Percentiles rank a stretch among this genome's conserved stretches.
phyloP scores from a whole-genome alignment of 2,888 invertebrate genomes.

The Branchellion lobata region DNA sequence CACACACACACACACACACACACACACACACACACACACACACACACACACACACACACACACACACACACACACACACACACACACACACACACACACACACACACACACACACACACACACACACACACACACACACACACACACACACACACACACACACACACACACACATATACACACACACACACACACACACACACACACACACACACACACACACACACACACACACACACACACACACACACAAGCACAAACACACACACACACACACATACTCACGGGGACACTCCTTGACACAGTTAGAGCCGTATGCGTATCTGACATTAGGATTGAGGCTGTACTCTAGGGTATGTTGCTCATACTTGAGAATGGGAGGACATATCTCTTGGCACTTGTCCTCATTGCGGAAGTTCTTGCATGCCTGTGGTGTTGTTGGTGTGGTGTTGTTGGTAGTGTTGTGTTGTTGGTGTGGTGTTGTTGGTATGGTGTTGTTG shows the following conservation, averaged over 20 bases:
- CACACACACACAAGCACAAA: too few species aligned
- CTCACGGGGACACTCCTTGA: conserved; percentile 77
- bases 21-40: conserved; percentile 19
- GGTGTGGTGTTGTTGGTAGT: too few species aligned
- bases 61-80: background rate
- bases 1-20: conserved; percentile 16
- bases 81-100: background rate
- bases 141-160: conserved; percentile 19
- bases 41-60: conserved; percentile 19
- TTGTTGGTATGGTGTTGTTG: too few species aligned
- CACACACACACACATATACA: conserved; percentile 15
- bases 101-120: conserved; percentile 19
- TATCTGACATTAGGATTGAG: conserved; percentile 89
- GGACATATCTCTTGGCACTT: conserved; percentile 95
- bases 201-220: conserved; percentile 11
- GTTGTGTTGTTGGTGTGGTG: too few species aligned
- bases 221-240: background rate
- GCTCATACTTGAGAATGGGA: conserved; percentile 87
- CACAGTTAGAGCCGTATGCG: conserved; percentile 93
- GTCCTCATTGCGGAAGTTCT: conserved; percentile 93
- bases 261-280: too few species aligned
- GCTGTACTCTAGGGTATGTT: conserved; percentile 84
- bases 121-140: conserved; percentile 15
- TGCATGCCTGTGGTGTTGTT: conserved; percentile 72
- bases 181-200: conserved; percentile 19